phyloP scores from a whole-genome alignment of 2,797 vertebrate species.

The Cossypha niveicapilla region DNA sequence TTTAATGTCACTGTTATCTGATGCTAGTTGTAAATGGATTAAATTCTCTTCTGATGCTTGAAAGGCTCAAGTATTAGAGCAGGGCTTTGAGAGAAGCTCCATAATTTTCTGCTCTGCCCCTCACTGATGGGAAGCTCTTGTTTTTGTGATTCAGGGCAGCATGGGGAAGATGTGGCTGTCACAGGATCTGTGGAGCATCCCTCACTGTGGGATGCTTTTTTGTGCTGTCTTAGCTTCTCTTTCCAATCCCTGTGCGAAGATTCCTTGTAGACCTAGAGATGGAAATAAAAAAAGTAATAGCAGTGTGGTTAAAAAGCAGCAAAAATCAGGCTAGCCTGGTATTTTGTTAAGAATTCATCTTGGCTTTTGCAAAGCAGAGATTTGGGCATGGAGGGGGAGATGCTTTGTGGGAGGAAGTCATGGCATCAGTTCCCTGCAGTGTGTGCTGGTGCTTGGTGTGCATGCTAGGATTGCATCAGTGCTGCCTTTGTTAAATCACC shows the following conservation, averaged over 20 bases:
- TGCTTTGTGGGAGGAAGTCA: not conserved
- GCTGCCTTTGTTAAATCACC: not conserved
- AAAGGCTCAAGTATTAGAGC: slow-evolving; percentile 18
- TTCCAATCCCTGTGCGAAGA: not conserved
- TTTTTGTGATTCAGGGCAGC: not conserved
- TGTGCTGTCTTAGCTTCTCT: not conserved
- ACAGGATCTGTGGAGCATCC: not conserved
- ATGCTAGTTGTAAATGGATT: slow-evolving; percentile 29
- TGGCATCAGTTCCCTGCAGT: not conserved
- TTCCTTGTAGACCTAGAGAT: not conserved
- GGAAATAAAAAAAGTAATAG: not conserved
- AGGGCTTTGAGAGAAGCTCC: not conserved
- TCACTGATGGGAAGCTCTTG: not conserved
- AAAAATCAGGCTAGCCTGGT: not conserved
- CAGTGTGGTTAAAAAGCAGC: not conserved
- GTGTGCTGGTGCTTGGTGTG: not conserved
- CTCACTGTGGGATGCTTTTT: not conserved
- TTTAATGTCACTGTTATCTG: slow-evolving; percentile 45
- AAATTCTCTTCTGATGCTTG: slow-evolving; percentile 22
- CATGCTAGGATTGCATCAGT: not conserved
- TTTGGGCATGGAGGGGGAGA: not conserved
- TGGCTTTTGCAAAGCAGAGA: not conserved
- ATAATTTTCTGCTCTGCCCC: not conserved
- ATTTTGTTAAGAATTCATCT: accelerated
- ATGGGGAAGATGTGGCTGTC: accelerated